Conservation (phyloP, 2,888 invertebrate genomes). For the Volucella zonaria region DNA sequence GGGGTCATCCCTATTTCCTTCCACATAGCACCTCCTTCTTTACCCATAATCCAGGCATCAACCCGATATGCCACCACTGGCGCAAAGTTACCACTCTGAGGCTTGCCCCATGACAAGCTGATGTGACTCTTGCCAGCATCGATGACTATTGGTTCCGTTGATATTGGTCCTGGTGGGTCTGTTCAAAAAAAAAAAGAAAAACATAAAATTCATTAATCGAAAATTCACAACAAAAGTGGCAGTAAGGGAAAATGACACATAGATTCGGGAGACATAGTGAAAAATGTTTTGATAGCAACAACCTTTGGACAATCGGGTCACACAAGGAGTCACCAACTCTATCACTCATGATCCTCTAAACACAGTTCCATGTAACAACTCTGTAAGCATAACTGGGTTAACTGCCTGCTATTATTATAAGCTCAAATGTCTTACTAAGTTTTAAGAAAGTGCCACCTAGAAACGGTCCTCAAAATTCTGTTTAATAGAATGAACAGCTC, state of each 20-base stretch:
- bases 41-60: constrained; percentile 91
- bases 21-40: constrained; percentile 93
- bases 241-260: constrained; percentile 1
- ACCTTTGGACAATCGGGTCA: no score
- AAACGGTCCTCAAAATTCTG: no score
- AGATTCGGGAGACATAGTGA: no score
- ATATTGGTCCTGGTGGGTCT: constrained; percentile 93
- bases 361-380: no score
- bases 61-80: constrained; percentile 92
- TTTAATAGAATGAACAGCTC: no score
- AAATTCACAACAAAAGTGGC: constrained; percentile 21
- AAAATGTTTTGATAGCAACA: no score
- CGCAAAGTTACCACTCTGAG: constrained; percentile 86
- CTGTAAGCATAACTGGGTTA: no score
- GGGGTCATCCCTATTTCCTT: constrained; percentile 91
- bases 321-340: no score
- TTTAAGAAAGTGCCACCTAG: no score
- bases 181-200: constrained; percentile 62
- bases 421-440: no score
- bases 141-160: constrained; percentile 89
- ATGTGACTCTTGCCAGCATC: constrained; percentile 94
- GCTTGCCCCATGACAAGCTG: constrained; percentile 92
- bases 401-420: no score
- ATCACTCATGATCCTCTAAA: no score
- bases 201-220: neutral